phyloP scores from a whole-genome alignment of 2,888 invertebrate species.

The Pimpla rufipes region DNA sequence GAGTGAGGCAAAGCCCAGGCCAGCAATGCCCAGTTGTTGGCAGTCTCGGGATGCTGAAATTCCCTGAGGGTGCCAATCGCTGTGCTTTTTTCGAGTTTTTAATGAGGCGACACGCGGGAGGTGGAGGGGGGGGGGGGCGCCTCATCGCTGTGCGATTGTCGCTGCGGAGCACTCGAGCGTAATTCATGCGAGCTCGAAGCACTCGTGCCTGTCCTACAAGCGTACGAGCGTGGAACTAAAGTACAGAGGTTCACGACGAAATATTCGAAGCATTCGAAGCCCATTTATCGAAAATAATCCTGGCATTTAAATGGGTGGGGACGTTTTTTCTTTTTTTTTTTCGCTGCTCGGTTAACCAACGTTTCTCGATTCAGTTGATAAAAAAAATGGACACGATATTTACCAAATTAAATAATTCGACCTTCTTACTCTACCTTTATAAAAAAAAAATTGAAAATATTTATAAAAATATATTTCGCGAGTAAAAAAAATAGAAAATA shows the following conservation, averaged over 20 bases:
- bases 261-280: neutral
- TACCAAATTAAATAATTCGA: neutral
- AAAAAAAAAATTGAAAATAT: too few relatives aligned
- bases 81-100: neutral
- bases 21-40: neutral
- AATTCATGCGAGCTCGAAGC: constrained; percentile 43
- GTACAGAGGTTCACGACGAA: neutral
- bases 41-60: neutral
- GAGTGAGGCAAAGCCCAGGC: neutral
- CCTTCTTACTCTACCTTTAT: too few relatives aligned
- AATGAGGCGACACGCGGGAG: neutral
- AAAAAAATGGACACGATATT: too few relatives aligned
- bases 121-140: too few relatives aligned
- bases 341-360: neutral
- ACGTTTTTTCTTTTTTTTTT: neutral
- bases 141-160: constrained; percentile 11
- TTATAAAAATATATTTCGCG: too few relatives aligned
- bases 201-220: constrained; percentile 4
- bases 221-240: constrained; percentile 1
- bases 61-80: neutral
- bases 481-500: too few relatives aligned
- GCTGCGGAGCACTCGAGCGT: constrained; percentile 25
- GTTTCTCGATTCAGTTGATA: too few relatives aligned
- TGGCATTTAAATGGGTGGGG: neutral
- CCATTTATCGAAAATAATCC: neutral